These are phyloP conservation scores for Petrophora chlorosata DNA, from an alignment of 2,888 invertebrate genomes.

Conservation along the genomic window DNA sequence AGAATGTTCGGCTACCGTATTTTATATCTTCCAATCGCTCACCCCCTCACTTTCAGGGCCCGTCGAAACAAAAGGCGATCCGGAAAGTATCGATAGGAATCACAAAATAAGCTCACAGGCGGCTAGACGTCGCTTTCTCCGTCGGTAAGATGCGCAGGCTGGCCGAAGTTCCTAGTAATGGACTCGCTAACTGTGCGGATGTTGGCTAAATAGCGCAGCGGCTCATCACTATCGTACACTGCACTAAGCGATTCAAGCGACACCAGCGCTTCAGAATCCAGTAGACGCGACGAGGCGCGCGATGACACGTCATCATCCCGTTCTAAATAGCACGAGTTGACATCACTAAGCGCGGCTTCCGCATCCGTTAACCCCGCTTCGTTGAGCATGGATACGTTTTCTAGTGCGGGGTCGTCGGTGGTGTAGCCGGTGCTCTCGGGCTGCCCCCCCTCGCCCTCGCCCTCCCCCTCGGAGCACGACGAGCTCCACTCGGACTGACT, in stretches of 20 bases:
- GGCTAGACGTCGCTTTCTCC: conserved; percentile 86
- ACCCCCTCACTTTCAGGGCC: conserved; percentile 44
- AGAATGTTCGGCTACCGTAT: conserved; percentile 7
- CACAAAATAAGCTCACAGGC: conserved; percentile 23
- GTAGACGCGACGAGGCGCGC: conserved; percentile 91
- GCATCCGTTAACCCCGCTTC: conserved; percentile 94
- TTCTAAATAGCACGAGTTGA: conserved; percentile 91
- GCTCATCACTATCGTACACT: conserved; percentile 90
- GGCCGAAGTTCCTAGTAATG: conserved; percentile 90
- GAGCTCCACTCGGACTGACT: conserved; percentile 93
- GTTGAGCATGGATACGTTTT: conserved; percentile 93
- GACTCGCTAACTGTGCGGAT: conserved; percentile 90
- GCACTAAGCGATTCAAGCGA: conserved; percentile 92
- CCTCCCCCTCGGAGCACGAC: conserved; percentile 83
- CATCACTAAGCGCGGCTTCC: conserved; percentile 93
- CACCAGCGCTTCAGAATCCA: conserved; percentile 90
- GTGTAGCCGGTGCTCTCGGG: conserved; percentile 91
- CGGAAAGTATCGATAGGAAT: too few species aligned
- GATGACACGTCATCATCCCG: conserved; percentile 91
- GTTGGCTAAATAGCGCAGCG: conserved; percentile 87
- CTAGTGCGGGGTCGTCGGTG: conserved; percentile 93
- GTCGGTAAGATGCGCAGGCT: conserved; percentile 86
- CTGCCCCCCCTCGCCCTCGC: conserved; percentile 76
- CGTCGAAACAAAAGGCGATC: too few species aligned
- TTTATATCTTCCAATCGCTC: conserved; percentile 22